Evolutionary conservation across 2,888 invertebrate genomes (phyloP).

Genomic region (Clusia tigrina): DNA sequence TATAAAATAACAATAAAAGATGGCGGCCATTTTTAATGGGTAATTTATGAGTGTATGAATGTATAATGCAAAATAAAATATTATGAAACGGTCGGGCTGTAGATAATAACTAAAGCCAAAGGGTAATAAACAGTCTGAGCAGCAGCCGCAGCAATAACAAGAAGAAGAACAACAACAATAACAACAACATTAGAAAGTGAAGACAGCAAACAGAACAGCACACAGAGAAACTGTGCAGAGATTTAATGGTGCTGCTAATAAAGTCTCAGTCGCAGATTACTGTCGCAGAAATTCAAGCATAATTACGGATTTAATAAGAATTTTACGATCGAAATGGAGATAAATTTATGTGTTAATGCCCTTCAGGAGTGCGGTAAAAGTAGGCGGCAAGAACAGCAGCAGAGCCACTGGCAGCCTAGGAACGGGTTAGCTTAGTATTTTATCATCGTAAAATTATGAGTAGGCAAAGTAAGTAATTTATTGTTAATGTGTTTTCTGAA

Average conservation of each 20-base stretch:
- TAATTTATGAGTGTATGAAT: not conserved
- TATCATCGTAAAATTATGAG: too few relatives aligned
- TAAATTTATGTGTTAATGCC: not conserved
- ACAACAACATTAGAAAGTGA: not conserved
- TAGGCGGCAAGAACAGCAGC: too few relatives aligned
- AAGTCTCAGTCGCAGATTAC: constrained; percentile 1
- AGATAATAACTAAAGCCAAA: not conserved
- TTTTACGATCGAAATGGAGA: not conserved
- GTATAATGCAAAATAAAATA: not conserved
- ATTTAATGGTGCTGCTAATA: not conserved
- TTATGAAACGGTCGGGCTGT: not conserved
- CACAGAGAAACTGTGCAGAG: too few relatives aligned
- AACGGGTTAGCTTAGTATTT: too few relatives aligned
- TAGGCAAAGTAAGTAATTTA: too few relatives aligned
- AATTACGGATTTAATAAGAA: not conserved
- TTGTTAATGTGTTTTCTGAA: too few relatives aligned
- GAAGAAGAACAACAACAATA: not conserved
- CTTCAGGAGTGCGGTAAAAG: too few relatives aligned
- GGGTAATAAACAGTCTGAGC: not conserved
- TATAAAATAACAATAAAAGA: not conserved
- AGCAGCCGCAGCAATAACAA: not conserved
- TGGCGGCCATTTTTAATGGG: constrained; percentile 1
- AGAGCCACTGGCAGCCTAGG: too few relatives aligned
- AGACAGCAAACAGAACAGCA: not conserved
- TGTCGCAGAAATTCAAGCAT: not conserved